Base-by-base conservation (phyloP, 2,113 vertebrate genomes). In the Noctilio leporinus region DNA sequence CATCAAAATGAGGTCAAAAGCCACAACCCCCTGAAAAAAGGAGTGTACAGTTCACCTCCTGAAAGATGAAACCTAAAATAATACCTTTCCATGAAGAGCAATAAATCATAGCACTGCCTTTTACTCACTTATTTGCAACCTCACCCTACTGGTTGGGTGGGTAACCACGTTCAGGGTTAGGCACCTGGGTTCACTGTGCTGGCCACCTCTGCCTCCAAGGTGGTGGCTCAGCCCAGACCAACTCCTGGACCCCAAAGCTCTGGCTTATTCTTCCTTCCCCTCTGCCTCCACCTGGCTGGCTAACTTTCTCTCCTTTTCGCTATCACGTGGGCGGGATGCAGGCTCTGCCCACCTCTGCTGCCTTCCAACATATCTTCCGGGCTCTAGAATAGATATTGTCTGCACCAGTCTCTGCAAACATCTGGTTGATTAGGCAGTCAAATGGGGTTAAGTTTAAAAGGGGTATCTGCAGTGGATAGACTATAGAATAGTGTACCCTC, bases 371-470 rank as follows among this genome's bases (percentile, higher is more conserved):
- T 81, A 28, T 59, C 59, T 87, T 20, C 65, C 15, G 73, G 80
- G 40, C 81, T 91, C 70, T 33, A 28, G 76, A n/a, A 10, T 67
- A 35, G n/a, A 10, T 59, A 19, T 43, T 91, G 3, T 81, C 47
- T 91, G 15, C 33, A 9, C 33, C 47, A 2, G 73, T 82, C 70
- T 70, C 92, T 94, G 57, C 15, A 89, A 10, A 82, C 62, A 45
- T 83, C 38, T 40, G 1, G 14, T 59, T 77, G 20, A 17, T 53
- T 82, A 62, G 70, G 69, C 20, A 24, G 16, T 81, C 85, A 38
- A 47, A 24, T 45, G 11, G 33, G 49, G 19, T 30, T 81, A 75
- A 14, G 69, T 65, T 85, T 62, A 91, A 73, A 93, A 49, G 7
- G 4, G 10, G 2, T 40, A 4, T 22, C 40, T 92, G 92, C n/a